Evolutionary conservation across 2,797 vertebrate genomes (phyloP), one percentile per base, ranked within the genome.

Genomic region (Acrocephalus scirpaceus): DNA sequence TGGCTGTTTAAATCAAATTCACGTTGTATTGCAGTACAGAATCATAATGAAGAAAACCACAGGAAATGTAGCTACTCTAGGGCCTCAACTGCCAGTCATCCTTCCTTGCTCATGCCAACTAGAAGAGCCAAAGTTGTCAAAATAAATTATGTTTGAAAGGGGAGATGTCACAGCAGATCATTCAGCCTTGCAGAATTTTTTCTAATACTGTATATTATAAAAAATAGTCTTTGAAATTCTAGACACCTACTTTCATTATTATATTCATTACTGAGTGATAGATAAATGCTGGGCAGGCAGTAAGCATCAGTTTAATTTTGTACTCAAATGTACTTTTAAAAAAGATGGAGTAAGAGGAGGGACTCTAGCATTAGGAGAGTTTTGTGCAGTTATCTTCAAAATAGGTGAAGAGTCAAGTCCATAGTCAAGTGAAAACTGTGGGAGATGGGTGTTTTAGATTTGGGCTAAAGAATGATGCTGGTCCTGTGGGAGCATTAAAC

Each of bases 11-110:
- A 90, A 84, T 88, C 62, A 78, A 64, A 81, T 73, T 78, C 71
- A 45, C 6, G 6, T 50, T 75, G 50, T 51, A 25, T n/a, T 62
- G 45, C 36, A 76, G 66, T 36, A 48, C 73, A 78, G 91, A 80
- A 88, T 81, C 38, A 13, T 80, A 95, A 88, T 86, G 90, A 96
- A 94, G 85, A 70, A 86, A 90, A 83, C 32, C 65, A 74, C 22
- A 72, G 79, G 76, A 95, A 94, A 84, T 84, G 18, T 29, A 92
- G 61, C n/a, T 67, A 77, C 90, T 91, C 27, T 21, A 58, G 62
- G 79, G 50, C 76, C 56, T 92, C 44, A 62, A 7, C 36, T 92
- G 86, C 83, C 88, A 85, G 27, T 74, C 75, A 95, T 67, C 30
- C 36, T 66, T 87, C 56, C 80, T 92, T 76, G 74, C 77, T 83